Evolutionary conservation across 30 jellyfish, hydroid and myxozoan species (phyloP).

Genomic region (Catostylus mosaicus): DNA sequence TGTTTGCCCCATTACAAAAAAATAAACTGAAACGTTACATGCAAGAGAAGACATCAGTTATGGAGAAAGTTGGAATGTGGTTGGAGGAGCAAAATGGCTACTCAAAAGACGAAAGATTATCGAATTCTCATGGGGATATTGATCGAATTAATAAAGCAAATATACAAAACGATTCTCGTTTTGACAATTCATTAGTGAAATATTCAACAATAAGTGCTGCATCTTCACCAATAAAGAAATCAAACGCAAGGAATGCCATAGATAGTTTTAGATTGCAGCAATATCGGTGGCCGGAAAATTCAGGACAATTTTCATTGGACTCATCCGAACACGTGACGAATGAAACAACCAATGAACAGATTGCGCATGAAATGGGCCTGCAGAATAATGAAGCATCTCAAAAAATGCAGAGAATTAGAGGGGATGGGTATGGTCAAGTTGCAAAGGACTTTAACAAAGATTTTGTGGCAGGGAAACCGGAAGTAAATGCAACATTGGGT

Average conservation of each 20-base stretch:
- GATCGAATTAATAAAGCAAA: conserved; percentile 19
- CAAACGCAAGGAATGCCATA: background rate
- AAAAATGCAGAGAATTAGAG: no score
- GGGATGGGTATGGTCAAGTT: no score
- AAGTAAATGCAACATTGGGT: background rate
- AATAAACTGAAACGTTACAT: conserved; percentile 44
- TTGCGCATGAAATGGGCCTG: no score
- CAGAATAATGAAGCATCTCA: no score
- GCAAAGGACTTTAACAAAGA: no score
- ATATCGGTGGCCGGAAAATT: background rate
- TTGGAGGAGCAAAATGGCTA: conserved; percentile 79
- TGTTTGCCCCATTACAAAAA: conserved; percentile 56
- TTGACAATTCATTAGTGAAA: conserved; percentile 10
- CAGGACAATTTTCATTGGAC: background rate
- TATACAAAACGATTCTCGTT: background rate
- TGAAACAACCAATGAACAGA: background rate
- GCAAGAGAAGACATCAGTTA: conserved; percentile 65
- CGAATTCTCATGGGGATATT: conserved; percentile 62
- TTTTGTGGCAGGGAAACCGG: no score
- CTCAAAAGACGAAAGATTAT: conserved; percentile 41
- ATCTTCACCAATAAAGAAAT: conserved; percentile 59
- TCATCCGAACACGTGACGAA: background rate
- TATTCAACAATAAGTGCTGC: conserved; percentile 44
- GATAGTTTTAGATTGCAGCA: background rate
- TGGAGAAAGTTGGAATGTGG: conserved; percentile 98